phyloP scores from a whole-genome alignment of 1,140 invertebrate species.

The Drosophila ficusphila region DNA sequence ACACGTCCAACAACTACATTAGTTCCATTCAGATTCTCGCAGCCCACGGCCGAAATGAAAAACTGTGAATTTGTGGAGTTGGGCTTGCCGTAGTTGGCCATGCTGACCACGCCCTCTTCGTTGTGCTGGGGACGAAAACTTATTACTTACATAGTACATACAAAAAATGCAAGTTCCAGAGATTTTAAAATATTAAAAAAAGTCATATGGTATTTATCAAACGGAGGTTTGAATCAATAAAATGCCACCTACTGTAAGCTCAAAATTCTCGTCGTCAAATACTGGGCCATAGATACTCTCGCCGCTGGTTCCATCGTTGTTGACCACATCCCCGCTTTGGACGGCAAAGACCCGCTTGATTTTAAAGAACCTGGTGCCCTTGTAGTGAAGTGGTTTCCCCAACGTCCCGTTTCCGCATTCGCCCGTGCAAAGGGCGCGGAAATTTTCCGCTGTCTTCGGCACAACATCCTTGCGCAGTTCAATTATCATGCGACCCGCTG shows the following conservation, averaged over 20 bases:
- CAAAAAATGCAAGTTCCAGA: too few relatives aligned
- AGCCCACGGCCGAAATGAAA: slow-evolving; percentile 94
- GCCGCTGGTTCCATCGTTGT: slow-evolving; percentile 93
- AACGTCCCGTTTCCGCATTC: slow-evolving; percentile 90
- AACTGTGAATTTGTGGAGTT: slow-evolving; percentile 98
- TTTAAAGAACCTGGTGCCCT: slow-evolving; percentile 90
- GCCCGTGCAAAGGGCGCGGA: slow-evolving; percentile 94
- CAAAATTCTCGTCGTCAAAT: slow-evolving; percentile 97
- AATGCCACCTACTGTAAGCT: slow-evolving; percentile 85
- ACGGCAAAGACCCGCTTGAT: slow-evolving; percentile 90
- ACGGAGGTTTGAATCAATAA: too few relatives aligned
- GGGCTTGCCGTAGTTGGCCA: slow-evolving; percentile 94
- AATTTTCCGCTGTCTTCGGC: slow-evolving; percentile 96
- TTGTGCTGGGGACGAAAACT: slow-evolving; percentile 84
- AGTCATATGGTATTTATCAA: too few relatives aligned
- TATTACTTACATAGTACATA: not conserved
- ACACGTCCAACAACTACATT: slow-evolving; percentile 97
- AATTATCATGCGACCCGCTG: slow-evolving; percentile 92
- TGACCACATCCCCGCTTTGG: slow-evolving; percentile 92
- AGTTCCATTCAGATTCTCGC: slow-evolving; percentile 93
- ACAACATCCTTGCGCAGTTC: slow-evolving; percentile 93
- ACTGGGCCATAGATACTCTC: slow-evolving; percentile 96
- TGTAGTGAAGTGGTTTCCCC: slow-evolving; percentile 90
- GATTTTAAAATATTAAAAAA: too few relatives aligned
- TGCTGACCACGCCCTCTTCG: slow-evolving; percentile 91